A percentile compares a stretch with the other conserved stretches of the same genome.
Conservation (phyloP, 2,888 invertebrate genomes). For the Aleiodes alternator region DNA sequence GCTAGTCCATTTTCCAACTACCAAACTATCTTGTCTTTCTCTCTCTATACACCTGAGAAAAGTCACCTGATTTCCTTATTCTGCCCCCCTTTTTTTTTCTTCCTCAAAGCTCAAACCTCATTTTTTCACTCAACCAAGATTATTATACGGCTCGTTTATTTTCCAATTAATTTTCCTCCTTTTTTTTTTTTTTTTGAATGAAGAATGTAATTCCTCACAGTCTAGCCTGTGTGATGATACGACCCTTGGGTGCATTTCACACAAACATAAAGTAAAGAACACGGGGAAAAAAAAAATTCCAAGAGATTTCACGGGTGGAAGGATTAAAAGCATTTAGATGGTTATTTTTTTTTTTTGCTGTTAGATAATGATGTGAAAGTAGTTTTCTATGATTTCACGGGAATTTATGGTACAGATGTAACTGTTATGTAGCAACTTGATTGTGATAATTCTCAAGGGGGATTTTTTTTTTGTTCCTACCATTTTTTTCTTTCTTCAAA, state of each 20-base stretch:
- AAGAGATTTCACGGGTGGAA: neutral
- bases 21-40: neutral
- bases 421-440: conserved; percentile 7
- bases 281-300: too few species aligned
- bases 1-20: conserved; percentile 1
- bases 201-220: too few species aligned
- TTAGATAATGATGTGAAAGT: conserved; percentile 16
- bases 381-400: conserved; percentile 29
- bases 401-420: conserved; percentile 33
- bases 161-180: conserved; percentile 17
- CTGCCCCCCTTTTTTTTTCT: too few species aligned
- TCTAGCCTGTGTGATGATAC: too few species aligned
- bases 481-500: neutral
- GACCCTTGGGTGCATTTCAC: too few species aligned
- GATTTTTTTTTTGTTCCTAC: too few species aligned
- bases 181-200: neutral
- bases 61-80: conserved; percentile 29
- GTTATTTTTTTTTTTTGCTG: neutral
- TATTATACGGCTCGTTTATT: conserved; percentile 25
- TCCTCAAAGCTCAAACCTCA: too few species aligned
- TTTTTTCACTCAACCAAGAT: conserved; percentile 30
- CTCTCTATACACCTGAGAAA: conserved; percentile 32
- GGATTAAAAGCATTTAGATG: neutral
- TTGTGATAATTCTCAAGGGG: conserved; percentile 25
- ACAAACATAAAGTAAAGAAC: neutral